A percentile compares a stretch with the other conserved stretches of the same genome.
phyloP scores from a whole-genome alignment of 2,113 vertebrate genomes.

The Sinocyclocheilus rhinocerous region DNA sequence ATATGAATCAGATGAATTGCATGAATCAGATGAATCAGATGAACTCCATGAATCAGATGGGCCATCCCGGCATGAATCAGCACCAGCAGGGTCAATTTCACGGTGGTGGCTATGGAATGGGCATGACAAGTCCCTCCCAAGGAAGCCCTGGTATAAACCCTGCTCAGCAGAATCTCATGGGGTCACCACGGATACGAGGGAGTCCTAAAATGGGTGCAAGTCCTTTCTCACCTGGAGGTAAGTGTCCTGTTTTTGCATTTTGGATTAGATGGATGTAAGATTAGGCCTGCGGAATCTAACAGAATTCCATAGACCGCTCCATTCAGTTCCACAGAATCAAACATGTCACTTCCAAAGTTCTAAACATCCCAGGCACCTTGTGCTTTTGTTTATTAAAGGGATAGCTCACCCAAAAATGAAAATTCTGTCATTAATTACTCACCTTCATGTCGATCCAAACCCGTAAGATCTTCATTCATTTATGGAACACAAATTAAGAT shows the following conservation, averaged over 20 bases:
- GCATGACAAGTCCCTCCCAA: constrained; percentile 88
- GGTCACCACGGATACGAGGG: constrained; percentile 88
- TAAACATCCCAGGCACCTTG: background rate
- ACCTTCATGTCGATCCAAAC: no score
- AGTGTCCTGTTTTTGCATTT: constrained; percentile 12
- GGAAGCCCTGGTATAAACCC: constrained; percentile 85
- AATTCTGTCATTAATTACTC: no score
- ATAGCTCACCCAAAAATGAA: no score
- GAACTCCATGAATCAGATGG: constrained; percentile 67
- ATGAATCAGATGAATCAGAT: constrained; percentile 59
- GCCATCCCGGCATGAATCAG: constrained; percentile 73
- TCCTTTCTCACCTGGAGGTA: constrained; percentile 96
- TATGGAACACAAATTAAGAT: no score
- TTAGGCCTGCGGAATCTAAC: background rate
- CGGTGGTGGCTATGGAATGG: constrained; percentile 82
- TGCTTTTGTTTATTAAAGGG: background rate
- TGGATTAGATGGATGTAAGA: background rate
- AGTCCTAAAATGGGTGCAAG: constrained; percentile 92
- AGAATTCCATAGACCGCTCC: background rate
- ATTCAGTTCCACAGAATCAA: background rate
- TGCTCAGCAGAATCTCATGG: constrained; percentile 86
- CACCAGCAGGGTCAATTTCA: constrained; percentile 85
- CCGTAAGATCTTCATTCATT: no score
- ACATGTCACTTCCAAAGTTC: background rate
- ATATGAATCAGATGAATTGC: constrained; percentile 64